Evolutionary conservation across 64 coral and sea anemone species (phyloP).

Genomic region (Dendrophyllia cribrosa): DNA sequence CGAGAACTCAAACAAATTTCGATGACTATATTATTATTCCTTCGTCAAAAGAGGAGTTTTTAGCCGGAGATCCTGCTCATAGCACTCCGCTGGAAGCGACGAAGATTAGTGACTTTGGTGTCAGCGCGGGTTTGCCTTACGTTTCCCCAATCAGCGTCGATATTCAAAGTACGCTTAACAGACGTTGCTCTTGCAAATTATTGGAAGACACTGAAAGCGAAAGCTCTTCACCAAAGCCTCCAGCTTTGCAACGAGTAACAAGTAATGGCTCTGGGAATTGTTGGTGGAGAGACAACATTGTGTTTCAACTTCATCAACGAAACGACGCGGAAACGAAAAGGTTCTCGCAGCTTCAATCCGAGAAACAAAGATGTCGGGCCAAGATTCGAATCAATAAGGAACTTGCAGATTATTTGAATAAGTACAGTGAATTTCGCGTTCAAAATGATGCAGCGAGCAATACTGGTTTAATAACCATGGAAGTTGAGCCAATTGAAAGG

Average conservation of each 20-base stretch:
- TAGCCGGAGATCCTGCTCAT: conserved; percentile 51
- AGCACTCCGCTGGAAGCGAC: neutral
- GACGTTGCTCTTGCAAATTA: neutral
- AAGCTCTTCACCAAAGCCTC: neutral
- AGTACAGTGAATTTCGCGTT: conserved; percentile 48
- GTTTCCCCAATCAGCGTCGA: neutral
- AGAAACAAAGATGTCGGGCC: conserved; percentile 36
- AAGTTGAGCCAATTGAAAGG: conserved; percentile 39
- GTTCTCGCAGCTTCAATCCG: conserved; percentile 71
- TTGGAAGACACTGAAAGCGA: neutral
- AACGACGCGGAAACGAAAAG: conserved; percentile 71
- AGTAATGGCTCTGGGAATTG: neutral
- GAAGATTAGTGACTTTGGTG: neutral
- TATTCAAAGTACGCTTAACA: neutral
- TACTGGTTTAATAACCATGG: conserved; percentile 18
- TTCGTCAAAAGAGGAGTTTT: conserved; percentile 87
- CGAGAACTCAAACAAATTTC: conserved; percentile 25
- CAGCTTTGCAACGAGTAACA: neutral
- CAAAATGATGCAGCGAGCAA: neutral
- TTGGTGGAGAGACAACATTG: conserved; percentile 88
- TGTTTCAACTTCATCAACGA: conserved; percentile 79
- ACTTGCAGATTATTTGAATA: conserved; percentile 89
- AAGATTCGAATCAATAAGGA: conserved; percentile 80
- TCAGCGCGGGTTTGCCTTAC: neutral
- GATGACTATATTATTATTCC: conserved; percentile 89